Conservation (phyloP, 23 tunicate species). For the Styela clava region DNA sequence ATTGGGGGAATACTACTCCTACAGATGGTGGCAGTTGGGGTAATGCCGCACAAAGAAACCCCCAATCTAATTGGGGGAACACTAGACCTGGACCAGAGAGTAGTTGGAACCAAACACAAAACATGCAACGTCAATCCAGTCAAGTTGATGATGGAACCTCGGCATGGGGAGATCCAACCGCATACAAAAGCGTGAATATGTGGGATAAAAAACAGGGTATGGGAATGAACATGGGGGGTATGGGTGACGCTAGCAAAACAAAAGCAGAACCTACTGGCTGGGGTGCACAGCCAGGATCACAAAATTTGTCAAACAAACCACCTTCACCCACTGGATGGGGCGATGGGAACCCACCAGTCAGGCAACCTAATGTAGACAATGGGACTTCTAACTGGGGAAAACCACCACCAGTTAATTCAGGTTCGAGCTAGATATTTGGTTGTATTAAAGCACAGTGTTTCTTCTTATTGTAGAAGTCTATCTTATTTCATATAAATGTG, state of each 20-base stretch:
- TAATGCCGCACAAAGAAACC: conserved; percentile 1
- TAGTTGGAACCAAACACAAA: conserved; percentile 17
- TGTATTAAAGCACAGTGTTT: conserved; percentile 44
- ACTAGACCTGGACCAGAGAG: conserved; percentile 13
- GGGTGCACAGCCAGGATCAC: conserved; percentile 52
- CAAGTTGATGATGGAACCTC: conserved; percentile 81
- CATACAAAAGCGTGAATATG: conserved; percentile 69
- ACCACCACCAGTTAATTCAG: not conserved
- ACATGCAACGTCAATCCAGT: conserved; percentile 35
- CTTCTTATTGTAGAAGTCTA: too few relatives aligned
- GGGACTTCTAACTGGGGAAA: conserved; percentile 73
- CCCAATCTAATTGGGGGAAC: conserved; percentile 44
- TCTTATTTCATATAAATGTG: too few relatives aligned
- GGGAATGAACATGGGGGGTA: not conserved
- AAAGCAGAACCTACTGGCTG: conserved; percentile 65
- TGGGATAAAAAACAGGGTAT: conserved; percentile 67
- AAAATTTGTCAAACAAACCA: conserved; percentile 37
- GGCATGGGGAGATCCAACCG: conserved; percentile 90
- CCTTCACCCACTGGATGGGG: conserved; percentile 80
- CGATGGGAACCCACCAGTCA: conserved; percentile 40
- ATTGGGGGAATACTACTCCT: conserved; percentile 32
- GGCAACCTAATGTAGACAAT: conserved; percentile 39
- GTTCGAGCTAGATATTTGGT: conserved; percentile 12
- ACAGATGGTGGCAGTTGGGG: conserved; percentile 13
- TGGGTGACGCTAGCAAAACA: conserved; percentile 28